Conservation (phyloP, 2,888 invertebrate genomes). For the Scaptomyza caliginosa region DNA sequence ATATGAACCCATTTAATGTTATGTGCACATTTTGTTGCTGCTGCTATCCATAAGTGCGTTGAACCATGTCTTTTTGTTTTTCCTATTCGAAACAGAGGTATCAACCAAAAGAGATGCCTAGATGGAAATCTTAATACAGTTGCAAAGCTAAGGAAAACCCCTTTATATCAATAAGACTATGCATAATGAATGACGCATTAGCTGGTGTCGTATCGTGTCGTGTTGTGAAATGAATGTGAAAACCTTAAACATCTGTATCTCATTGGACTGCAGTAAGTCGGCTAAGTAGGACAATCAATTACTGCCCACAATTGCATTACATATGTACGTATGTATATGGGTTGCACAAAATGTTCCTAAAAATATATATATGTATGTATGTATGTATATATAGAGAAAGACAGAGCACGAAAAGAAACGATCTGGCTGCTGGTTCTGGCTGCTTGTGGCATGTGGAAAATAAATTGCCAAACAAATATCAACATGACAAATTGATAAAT, state of each 20-base stretch:
- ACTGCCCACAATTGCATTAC: conserved; percentile 70
- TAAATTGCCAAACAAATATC: conserved; percentile 80
- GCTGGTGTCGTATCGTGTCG: not conserved
- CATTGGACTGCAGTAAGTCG: conserved; percentile 39
- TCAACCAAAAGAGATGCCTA: conserved; percentile 29
- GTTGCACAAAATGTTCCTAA: conserved; percentile 48
- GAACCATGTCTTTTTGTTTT: conserved; percentile 69
- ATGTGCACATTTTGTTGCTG: conserved; percentile 66
- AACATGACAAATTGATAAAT: conserved; percentile 81
- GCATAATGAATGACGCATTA: not conserved
- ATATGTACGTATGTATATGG: conserved; percentile 15
- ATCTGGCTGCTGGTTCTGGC: conserved; percentile 16
- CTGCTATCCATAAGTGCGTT: conserved; percentile 62
- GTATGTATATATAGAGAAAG: conserved; percentile 47
- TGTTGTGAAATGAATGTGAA: not conserved
- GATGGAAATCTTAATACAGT: too few relatives aligned
- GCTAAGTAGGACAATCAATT: conserved; percentile 73
- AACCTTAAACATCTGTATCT: conserved; percentile 42
- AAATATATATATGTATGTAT: conserved; percentile 49
- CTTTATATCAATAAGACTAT: not conserved
- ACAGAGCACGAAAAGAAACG: conserved; percentile 33
- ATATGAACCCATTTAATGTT: conserved; percentile 76
- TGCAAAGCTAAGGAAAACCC: not conserved
- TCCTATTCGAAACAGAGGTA: conserved; percentile 72
- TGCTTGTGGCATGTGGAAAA: conserved; percentile 67